Evolutionary conservation across 2,888 invertebrate species (phyloP).

Genomic region (Urechis unicinctus): DNA sequence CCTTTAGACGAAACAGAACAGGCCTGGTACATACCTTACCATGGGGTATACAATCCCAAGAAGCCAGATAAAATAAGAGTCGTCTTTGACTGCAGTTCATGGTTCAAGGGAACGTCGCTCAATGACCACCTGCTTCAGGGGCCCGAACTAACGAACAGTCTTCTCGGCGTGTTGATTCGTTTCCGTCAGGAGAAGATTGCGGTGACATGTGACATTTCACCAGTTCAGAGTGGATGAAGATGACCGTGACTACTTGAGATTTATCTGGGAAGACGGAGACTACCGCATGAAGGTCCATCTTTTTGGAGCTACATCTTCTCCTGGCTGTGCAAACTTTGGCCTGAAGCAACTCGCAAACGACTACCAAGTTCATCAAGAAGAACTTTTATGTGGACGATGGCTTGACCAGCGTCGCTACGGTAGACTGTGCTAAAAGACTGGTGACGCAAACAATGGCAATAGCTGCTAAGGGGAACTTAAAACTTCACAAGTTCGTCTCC

Average conservation of each 20-base stretch:
- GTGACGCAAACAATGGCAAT: too few species aligned
- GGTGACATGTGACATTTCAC: background rate
- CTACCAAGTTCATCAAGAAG: slow-evolving; percentile 8
- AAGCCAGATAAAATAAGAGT: slow-evolving; percentile 2
- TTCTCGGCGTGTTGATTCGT: slow-evolving; percentile 1
- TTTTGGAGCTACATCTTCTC: slow-evolving; percentile 3
- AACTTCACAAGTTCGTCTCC: slow-evolving; percentile 6
- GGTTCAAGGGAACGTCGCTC: slow-evolving; percentile 1
- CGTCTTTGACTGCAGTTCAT: slow-evolving; percentile 1
- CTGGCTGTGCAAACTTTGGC: slow-evolving; percentile 7
- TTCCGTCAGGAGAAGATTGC: slow-evolving; percentile 1
- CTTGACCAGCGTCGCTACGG: slow-evolving; percentile 3
- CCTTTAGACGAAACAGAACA: background rate
- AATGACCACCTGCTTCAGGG: slow-evolving; percentile 1
- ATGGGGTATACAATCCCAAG: background rate
- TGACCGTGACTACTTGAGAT: slow-evolving; percentile 1
- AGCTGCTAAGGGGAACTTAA: background rate
- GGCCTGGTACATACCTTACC: slow-evolving; percentile 2
- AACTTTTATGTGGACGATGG: slow-evolving; percentile 21
- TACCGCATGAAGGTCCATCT: slow-evolving; percentile 8
- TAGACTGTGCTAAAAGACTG: slow-evolving; percentile 1
- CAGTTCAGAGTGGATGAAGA: background rate
- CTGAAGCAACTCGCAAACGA: background rate
- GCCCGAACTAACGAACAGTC: slow-evolving; percentile 4
- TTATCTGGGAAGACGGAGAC: too few species aligned